A percentile compares a stretch with the other conserved stretches of the same genome.
These are phyloP conservation scores for Charadrius vociferus DNA, from an alignment of 2,113 vertebrate genomes.

Conservation along the genomic window DNA sequence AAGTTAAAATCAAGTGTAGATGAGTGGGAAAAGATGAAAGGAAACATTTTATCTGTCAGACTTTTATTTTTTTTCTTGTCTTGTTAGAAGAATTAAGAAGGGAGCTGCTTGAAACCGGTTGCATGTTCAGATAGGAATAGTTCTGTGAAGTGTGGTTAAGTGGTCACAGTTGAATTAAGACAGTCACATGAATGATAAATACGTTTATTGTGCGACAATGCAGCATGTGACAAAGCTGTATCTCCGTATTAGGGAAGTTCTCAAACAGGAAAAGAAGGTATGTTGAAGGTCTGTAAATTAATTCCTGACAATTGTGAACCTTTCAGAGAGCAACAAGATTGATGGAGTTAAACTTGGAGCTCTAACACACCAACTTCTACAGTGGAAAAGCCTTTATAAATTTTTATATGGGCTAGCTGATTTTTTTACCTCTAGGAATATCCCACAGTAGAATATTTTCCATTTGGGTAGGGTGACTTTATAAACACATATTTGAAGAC, in stretches of 20 bases:
- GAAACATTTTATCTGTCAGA: background rate
- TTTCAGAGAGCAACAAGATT: background rate
- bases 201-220: background rate
- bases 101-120: background rate
- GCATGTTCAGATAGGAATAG: background rate
- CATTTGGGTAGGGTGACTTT: background rate
- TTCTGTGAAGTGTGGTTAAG: background rate
- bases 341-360: background rate
- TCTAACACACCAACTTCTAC: background rate
- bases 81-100: background rate
- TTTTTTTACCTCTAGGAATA: background rate
- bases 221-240: background rate
- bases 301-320: background rate
- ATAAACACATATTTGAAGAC: slow-evolving; percentile 2
- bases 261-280: background rate
- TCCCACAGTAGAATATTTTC: background rate
- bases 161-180: background rate
- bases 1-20: background rate
- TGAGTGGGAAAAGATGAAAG: background rate
- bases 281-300: background rate
- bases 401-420: background rate
- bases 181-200: background rate
- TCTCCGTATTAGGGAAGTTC: background rate
- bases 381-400: background rate
- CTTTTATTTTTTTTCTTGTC: background rate